These are phyloP conservation scores for Scylla paramamosain DNA, from an alignment of 1,140 invertebrate genomes.

Conservation along the genomic window DNA sequence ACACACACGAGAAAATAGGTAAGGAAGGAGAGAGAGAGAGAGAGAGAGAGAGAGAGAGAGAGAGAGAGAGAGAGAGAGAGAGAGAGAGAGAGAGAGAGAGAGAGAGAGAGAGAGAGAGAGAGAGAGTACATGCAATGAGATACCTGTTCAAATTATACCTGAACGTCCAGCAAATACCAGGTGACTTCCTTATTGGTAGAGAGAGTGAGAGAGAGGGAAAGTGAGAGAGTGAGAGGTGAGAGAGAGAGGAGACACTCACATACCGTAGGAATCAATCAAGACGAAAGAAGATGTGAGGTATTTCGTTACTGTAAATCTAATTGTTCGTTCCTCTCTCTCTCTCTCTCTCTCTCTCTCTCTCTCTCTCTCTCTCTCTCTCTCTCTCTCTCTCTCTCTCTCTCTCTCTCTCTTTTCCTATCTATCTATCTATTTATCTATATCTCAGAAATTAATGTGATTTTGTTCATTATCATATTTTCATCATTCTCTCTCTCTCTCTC, in stretches of 20 bases:
- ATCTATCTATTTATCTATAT: too few species aligned
- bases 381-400: too few species aligned
- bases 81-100: too few species aligned
- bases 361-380: too few species aligned
- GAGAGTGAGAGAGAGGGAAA: background rate
- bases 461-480: too few species aligned
- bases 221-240: too few species aligned
- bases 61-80: constrained; percentile 26
- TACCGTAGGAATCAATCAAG: background rate
- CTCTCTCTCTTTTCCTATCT: too few species aligned
- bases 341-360: too few species aligned
- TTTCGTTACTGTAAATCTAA: background rate
- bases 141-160: background rate
- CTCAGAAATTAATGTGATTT: too few species aligned
- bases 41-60: background rate
- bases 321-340: too few species aligned
- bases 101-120: background rate
- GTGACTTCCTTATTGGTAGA: background rate
- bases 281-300: background rate
- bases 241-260: background rate
- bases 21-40: background rate
- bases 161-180: background rate
- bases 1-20: background rate
- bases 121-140: background rate
- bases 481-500: too few species aligned